Percentiles rank a stretch among this genome's conserved stretches.
phyloP scores from a whole-genome alignment of 2,888 invertebrate genomes.

The Chloroclystis v-ata region DNA sequence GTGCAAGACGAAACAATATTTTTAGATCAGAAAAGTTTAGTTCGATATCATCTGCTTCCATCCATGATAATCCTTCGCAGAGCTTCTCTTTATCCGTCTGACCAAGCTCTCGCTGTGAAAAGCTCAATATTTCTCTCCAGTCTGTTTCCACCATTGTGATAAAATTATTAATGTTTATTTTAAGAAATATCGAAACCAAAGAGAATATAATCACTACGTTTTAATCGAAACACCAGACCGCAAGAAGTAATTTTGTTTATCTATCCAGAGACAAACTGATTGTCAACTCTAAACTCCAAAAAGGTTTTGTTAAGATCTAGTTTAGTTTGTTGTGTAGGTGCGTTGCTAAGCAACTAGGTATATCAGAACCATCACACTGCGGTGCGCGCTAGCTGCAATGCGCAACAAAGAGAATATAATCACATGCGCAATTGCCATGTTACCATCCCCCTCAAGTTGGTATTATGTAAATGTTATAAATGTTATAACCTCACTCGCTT shows the following conservation, averaged over 20 bases:
- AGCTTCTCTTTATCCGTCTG: constrained; percentile 81
- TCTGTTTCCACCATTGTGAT: constrained; percentile 70
- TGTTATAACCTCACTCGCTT: no score
- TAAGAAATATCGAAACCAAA: neutral
- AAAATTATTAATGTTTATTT: neutral
- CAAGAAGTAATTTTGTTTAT: no score
- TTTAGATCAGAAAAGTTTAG: constrained; percentile 76
- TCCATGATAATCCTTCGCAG: constrained; percentile 80
- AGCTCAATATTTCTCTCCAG: constrained; percentile 77
- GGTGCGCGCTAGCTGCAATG: neutral
- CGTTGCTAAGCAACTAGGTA: constrained; percentile 51
- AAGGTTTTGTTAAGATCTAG: no score
- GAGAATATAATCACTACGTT: neutral
- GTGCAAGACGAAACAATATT: constrained; percentile 78
- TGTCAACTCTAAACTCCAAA: no score
- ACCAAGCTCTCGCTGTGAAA: constrained; percentile 74
- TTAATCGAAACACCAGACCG: neutral
- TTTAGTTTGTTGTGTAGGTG: constrained; percentile 30
- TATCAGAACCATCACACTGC: no score
- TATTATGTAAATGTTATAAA: no score
- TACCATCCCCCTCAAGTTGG: no score
- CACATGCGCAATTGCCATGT: no score
- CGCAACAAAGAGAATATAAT: neutral
- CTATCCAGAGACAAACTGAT: no score
- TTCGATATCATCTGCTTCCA: constrained; percentile 78